These are phyloP conservation scores for Drosophila hamatofila DNA, from an alignment of 2,888 invertebrate species.

Conservation along the genomic window DNA sequence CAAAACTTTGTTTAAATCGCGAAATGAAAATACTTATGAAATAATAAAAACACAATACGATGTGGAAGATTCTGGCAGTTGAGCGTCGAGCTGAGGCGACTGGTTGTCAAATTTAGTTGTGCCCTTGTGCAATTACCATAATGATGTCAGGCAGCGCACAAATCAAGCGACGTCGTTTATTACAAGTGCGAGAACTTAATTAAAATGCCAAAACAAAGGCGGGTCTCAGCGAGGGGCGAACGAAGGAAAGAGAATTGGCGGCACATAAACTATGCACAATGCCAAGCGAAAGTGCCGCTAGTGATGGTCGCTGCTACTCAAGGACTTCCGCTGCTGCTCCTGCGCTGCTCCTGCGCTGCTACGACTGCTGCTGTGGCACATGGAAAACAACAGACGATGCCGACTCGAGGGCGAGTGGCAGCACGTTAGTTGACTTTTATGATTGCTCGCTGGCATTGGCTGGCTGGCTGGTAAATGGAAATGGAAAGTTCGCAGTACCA, in stretches of 20 bases:
- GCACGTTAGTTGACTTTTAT: constrained; percentile 74
- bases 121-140: constrained; percentile 72
- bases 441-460: constrained; percentile 72
- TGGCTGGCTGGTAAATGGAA: constrained; percentile 66
- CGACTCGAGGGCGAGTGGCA: constrained; percentile 12
- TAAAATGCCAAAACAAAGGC: constrained; percentile 75
- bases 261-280: constrained; percentile 72
- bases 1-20: background rate
- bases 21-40: background rate
- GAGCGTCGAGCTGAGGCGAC: constrained; percentile 27
- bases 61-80: background rate
- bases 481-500: constrained; percentile 46
- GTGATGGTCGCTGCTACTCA: constrained; percentile 52
- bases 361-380: constrained; percentile 43
- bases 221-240: constrained; percentile 2
- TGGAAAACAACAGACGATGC: constrained; percentile 44
- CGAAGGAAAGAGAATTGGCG: constrained; percentile 25
- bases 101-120: constrained; percentile 68
- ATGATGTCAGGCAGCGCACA: constrained; percentile 66
- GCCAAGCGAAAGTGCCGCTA: constrained; percentile 66
- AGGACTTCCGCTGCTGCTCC: constrained; percentile 53
- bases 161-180: constrained; percentile 78
- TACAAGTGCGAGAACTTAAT: constrained; percentile 81
- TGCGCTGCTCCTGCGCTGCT: constrained; percentile 38
- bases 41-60: background rate